These are phyloP conservation scores for Phortica variegata DNA, from an alignment of 1,140 invertebrate species.

Conservation along the genomic window DNA sequence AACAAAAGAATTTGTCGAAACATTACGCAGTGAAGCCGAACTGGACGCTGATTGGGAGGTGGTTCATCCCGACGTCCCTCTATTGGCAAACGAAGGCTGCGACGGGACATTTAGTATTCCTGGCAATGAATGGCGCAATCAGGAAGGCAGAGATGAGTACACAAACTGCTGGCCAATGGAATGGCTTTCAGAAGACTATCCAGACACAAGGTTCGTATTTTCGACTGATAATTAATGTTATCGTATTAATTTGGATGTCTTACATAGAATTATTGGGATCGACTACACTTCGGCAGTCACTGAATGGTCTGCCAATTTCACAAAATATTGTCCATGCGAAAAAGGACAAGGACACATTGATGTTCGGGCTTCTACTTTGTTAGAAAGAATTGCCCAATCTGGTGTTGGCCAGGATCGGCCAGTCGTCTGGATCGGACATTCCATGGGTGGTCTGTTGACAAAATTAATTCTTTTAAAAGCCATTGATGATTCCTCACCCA, in stretches of 20 bases:
- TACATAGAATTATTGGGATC: slow-evolving; percentile 46
- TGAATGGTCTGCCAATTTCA: slow-evolving; percentile 53
- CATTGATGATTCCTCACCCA: slow-evolving; percentile 59
- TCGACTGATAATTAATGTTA: not conserved
- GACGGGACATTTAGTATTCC: slow-evolving; percentile 42
- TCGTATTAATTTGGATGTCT: not conserved
- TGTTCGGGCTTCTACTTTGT: slow-evolving; percentile 64
- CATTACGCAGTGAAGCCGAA: slow-evolving; percentile 37
- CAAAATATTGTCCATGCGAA: slow-evolving; percentile 57
- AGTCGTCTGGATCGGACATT: slow-evolving; percentile 77
- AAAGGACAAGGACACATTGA: slow-evolving; percentile 60
- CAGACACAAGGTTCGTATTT: slow-evolving; percentile 31
- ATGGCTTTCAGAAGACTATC: slow-evolving; percentile 71
- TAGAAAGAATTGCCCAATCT: slow-evolving; percentile 64
- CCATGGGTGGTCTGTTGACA: slow-evolving; percentile 78
- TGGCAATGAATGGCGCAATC: slow-evolving; percentile 49
- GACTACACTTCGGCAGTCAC: slow-evolving; percentile 54
- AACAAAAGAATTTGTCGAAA: slow-evolving; percentile 50
- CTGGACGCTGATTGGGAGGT: slow-evolving; percentile 53
- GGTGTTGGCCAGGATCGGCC: slow-evolving; percentile 68
- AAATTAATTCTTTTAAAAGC: slow-evolving; percentile 70
- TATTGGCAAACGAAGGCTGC: slow-evolving; percentile 36
- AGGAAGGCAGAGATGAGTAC: slow-evolving; percentile 45
- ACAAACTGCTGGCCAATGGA: slow-evolving; percentile 78
- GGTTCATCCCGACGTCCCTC: slow-evolving; percentile 50